Conservation (phyloP, 2,888 invertebrate genomes). For the Rhagonycha lutea region DNA sequence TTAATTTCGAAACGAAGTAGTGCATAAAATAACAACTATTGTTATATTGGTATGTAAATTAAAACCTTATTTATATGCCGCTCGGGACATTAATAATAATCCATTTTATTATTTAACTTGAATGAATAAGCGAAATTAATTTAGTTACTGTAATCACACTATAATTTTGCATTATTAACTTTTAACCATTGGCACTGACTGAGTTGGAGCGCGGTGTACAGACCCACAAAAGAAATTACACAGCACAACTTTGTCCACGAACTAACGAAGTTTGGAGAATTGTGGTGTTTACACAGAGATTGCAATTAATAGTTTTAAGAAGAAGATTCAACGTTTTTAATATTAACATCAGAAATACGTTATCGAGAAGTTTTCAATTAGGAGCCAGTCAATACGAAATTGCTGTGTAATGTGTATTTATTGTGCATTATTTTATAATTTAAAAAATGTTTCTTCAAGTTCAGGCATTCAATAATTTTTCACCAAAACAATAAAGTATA, state of each 20-base stretch:
- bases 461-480: too few species aligned
- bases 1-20: slow-evolving; percentile 16
- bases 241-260: background rate
- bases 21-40: slow-evolving; percentile 19
- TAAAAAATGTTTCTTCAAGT: too few species aligned
- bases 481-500: too few species aligned
- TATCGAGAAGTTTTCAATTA: too few species aligned
- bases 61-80: background rate
- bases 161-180: background rate
- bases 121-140: background rate
- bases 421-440: too few species aligned
- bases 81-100: background rate
- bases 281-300: background rate
- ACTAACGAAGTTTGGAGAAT: background rate
- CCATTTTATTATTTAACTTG: background rate
- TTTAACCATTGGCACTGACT: background rate
- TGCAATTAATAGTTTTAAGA: too few species aligned
- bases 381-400: too few species aligned
- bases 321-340: too few species aligned
- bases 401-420: too few species aligned
- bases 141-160: background rate
- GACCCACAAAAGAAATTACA: background rate
- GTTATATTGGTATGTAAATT: slow-evolving; percentile 14
- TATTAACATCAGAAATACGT: too few species aligned
- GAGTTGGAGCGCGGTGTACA: background rate